Evolutionary conservation across 92 coral and sea anemone species (phyloP), one percentile per base, ranked within the genome.

Genomic region (Heliopora coerulea): DNA sequence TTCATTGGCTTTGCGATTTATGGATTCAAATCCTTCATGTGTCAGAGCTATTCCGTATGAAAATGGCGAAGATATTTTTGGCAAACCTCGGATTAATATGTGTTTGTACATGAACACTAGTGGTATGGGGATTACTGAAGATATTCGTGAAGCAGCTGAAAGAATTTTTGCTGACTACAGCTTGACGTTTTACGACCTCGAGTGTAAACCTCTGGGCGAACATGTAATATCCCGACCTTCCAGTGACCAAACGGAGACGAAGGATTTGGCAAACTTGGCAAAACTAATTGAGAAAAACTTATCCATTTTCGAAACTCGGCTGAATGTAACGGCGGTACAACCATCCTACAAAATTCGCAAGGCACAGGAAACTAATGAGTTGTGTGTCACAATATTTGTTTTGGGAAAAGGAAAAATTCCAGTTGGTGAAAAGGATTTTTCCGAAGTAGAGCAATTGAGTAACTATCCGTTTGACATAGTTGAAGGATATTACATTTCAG

Each of bases 391-490:
- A 3, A 65, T 83, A 14, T 78, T 63, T 48, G 87, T 83, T 33
- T 27, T 83, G 44, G 87, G 80, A 17, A 83, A 83, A 78, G 83
- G 80, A 33, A 46, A 50, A 66, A 72, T 78, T 27, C 87, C 87
- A 12, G 9, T 79, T 1, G 80, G 87, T 9, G 84, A 80, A 72
- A 62, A 35, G 40, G 69, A 62, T 13, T 30, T 61, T 19, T 18
- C 56, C 8, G 34, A 33, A 8, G n/a, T 50, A 18, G 44, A 61
- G 40, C 11, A 30, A 21, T 3, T 40, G 1, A 37, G 42, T 11
- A 37, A 37, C 42, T 37, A 37, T 37, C 42, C 42, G 11, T 62
- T 79, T 34, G 83, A 79, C 49, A 49, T 79, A n/a, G 59, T 79
- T 33, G 78, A 79, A 6, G 83, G 83, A 40, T 79, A 67, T 59